Conservation (phyloP, 2,888 invertebrate species). For the Clusia tigrina region DNA sequence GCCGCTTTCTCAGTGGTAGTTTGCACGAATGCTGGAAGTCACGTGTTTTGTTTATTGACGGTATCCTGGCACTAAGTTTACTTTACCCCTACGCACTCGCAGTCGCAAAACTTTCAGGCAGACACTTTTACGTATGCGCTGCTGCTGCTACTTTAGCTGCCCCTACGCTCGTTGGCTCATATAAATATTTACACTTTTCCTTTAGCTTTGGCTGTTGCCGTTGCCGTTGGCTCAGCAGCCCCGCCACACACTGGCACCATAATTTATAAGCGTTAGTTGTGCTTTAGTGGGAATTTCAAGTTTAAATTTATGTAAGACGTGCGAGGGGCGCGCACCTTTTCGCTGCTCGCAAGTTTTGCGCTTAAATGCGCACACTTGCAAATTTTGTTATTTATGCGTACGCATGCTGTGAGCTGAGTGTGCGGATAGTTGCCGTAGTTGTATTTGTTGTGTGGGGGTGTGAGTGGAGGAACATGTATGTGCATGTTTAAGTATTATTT, state of each 20-base stretch:
- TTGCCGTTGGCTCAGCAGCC: too few relatives aligned
- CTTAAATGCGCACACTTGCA: conserved; percentile 6
- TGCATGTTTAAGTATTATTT: not conserved
- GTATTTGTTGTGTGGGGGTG: not conserved
- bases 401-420: not conserved
- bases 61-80: not conserved
- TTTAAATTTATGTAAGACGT: not conserved
- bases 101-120: not conserved
- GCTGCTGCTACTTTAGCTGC: too few relatives aligned
- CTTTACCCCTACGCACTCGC: not conserved
- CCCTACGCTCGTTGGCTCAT: too few relatives aligned
- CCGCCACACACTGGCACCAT: too few relatives aligned
- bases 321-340: not conserved
- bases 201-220: too few relatives aligned
- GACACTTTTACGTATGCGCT: too few relatives aligned
- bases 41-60: conserved; percentile 11
- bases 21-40: not conserved
- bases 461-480: not conserved
- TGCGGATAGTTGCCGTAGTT: too few relatives aligned
- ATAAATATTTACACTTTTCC: too few relatives aligned
- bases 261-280: too few relatives aligned
- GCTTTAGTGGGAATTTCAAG: not conserved
- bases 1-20: too few relatives aligned
- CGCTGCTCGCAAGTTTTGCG: conserved; percentile 2
- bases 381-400: conserved; percentile 1